A percentile compares a stretch with the other conserved stretches of the same genome.
These are phyloP conservation scores for Drosophila aldrichi DNA, from an alignment of 2,888 invertebrate species.

Conservation along the genomic window DNA sequence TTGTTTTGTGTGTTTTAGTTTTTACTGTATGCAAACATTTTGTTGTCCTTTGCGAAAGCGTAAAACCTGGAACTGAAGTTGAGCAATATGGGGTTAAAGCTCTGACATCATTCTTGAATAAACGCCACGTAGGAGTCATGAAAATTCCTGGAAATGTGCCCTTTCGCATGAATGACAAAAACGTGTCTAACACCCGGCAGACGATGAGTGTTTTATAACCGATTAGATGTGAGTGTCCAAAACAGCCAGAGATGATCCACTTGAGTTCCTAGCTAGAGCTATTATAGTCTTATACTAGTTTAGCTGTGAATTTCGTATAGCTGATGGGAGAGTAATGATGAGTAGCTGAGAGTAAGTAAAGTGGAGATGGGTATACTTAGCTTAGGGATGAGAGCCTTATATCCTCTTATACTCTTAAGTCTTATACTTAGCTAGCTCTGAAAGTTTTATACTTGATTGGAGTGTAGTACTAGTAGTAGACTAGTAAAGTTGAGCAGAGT, in stretches of 20 bases:
- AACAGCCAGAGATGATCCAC: slow-evolving; percentile 1
- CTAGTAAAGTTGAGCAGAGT: not conserved
- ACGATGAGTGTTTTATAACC: slow-evolving; percentile 1
- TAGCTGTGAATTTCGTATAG: not conserved
- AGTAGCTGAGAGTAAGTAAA: too few relatives aligned
- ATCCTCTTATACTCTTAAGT: not conserved
- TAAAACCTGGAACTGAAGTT: slow-evolving; percentile 1
- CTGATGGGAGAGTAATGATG: not conserved
- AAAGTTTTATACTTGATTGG: not conserved
- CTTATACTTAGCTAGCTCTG: not conserved
- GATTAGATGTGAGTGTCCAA: not conserved
- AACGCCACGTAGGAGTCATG: slow-evolving; percentile 38
- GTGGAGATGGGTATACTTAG: too few relatives aligned
- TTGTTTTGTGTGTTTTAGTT: slow-evolving; percentile 27
- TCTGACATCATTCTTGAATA: slow-evolving; percentile 48
- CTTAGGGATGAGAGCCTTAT: not conserved
- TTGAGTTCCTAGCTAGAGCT: not conserved
- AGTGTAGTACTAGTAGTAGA: not conserved
- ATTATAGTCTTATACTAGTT: not conserved
- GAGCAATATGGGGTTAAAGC: slow-evolving; percentile 11
- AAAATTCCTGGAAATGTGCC: slow-evolving; percentile 53
- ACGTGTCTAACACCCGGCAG: slow-evolving; percentile 17
- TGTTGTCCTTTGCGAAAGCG: slow-evolving; percentile 21
- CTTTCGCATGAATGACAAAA: slow-evolving; percentile 22
- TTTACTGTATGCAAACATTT: slow-evolving; percentile 41